Evolutionary conservation across 2,113 vertebrate genomes (phyloP), one percentile per base, ranked within the genome.

Genomic region (Apistogramma diplotaenia): DNA sequence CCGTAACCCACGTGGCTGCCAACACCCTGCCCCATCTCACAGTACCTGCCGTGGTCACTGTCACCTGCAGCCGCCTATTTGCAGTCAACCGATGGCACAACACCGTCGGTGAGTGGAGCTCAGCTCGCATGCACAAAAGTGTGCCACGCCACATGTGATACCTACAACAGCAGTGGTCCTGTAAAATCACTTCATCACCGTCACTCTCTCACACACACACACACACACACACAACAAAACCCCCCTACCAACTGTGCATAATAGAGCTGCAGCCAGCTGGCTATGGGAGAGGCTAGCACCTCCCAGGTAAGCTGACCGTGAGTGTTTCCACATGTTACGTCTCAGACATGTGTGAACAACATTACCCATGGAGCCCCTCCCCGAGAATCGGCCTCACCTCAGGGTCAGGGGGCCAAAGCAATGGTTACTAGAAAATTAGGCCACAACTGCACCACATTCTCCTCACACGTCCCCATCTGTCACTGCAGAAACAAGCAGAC

Each of bases 71-170:
- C 94, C 94, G 98, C 37, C 93, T 99, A 15, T 99, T 99, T 77
- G 98, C 98, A 0, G 97, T 99, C 89, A 99, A 99, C 93, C 96
- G 97, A 79, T 99, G 98, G 98, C 97, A 98, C 94, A 99, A 99
- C 95, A 99, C 97, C 10, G 97, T 99, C 46, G 98, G 98, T 99
- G 94, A 74, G 97, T 96, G 67, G 60, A 35, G 59, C 76, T 35
- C 23, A 31, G 7, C 49, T 33, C 78, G 76, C 55, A 27, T 23
- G 19, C 43, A 72, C 29, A 60, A 58, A 79, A 67, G 37, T 18
- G 73, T 77, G 79, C 46, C 55, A 8, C 33, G 23, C 57, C 85
- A 81, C 79, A 89, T 76, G 81, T 58, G 74, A 79, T 87, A 82
- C 76, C 87, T 84, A 82, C 86, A 78, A 83, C 82, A 86, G 85